Base-by-base conservation (phyloP, 2,113 vertebrate species). In the Tragelaphus imberbis region DNA sequence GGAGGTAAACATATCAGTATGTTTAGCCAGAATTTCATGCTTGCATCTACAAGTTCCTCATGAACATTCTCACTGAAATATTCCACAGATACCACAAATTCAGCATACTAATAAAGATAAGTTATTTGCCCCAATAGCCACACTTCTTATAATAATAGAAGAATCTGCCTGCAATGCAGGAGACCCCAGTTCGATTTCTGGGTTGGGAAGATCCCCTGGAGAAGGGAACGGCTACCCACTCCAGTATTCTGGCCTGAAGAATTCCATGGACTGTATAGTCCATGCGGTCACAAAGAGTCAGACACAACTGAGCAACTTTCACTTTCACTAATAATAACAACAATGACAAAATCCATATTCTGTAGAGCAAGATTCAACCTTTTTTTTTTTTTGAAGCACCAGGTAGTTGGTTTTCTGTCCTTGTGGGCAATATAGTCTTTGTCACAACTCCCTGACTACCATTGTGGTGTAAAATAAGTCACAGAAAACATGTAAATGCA, bases 1-100 rank as follows among this genome's bases (percentile, higher is more conserved):
- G 68, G n/a, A 71, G 28, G 61, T 15, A 15, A 30, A 63, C 61
- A 63, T 30, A 63, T 28, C 27, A 61, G 27, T 6, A 25, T 56
- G 25, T 88, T 95, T 13, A 59, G 65, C n/a, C 58, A 30, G 82
- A 71, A 94, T 96, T 68, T 59, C 84, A 55, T 1, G 0, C 71
- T 92, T 65, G 19, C 63, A 90, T 28, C 85, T 93, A n/a, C 12
- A 93, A 84, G 75, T 80, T 90, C 44, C 28, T 36, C 40, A 53
- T 79, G 68, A 79, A 85, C 6, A 55, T 90, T 65, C 96, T 95
- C n/a, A 49, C 40, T 81, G n/a, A 61, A 36, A 59, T 88, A 59
- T 97, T 93, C 65, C 80, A n/a, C 11, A 90, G 61, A 33, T 14
- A 59, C 28, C 15, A 6, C 19, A 51, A 92, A 61, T 55, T 61